Evolutionary conservation across 2,888 invertebrate species (phyloP).

Genomic region (Entomobrya proxima): DNA sequence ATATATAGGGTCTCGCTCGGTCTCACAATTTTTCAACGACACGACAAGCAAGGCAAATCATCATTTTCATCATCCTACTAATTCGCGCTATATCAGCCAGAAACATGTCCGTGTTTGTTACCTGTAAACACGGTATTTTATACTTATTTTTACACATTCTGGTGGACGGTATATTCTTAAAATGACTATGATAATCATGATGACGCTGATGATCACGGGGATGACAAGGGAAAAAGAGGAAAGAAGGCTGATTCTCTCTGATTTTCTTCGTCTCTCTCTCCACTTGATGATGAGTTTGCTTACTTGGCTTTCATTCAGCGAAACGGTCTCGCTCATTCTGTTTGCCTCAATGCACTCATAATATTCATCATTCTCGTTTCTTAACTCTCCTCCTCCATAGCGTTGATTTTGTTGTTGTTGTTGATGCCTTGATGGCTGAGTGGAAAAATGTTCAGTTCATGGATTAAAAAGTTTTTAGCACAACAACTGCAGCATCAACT

Average conservation of each 20-base stretch:
- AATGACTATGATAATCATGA: slow-evolving; percentile 3
- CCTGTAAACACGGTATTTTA: slow-evolving; percentile 59
- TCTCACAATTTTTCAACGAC: slow-evolving; percentile 61
- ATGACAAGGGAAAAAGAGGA: slow-evolving; percentile 54
- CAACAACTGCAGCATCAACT: slow-evolving; percentile 11
- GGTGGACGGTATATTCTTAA: not conserved
- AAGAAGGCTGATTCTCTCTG: slow-evolving; percentile 39
- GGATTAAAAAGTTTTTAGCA: slow-evolving; percentile 55
- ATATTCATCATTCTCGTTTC: not conserved
- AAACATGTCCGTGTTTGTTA: slow-evolving; percentile 56
- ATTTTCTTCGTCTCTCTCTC: not conserved
- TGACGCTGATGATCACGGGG: slow-evolving; percentile 16
- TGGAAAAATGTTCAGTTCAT: slow-evolving; percentile 59
- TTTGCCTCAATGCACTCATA: slow-evolving; percentile 64
- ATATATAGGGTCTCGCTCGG: slow-evolving; percentile 48
- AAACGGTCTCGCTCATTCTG: slow-evolving; percentile 67
- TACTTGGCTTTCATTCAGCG: slow-evolving; percentile 66
- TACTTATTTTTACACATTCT: slow-evolving; percentile 18
- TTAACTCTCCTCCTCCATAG: slow-evolving; percentile 11
- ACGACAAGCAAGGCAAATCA: slow-evolving; percentile 61
- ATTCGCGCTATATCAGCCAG: slow-evolving; percentile 53
- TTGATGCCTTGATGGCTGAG: slow-evolving; percentile 43
- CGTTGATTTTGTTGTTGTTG: slow-evolving; percentile 28
- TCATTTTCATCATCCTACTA: slow-evolving; percentile 40
- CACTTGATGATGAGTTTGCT: slow-evolving; percentile 57